Evolutionary conservation across 2,888 invertebrate species (phyloP).

Genomic region (Stenurella melanura): DNA sequence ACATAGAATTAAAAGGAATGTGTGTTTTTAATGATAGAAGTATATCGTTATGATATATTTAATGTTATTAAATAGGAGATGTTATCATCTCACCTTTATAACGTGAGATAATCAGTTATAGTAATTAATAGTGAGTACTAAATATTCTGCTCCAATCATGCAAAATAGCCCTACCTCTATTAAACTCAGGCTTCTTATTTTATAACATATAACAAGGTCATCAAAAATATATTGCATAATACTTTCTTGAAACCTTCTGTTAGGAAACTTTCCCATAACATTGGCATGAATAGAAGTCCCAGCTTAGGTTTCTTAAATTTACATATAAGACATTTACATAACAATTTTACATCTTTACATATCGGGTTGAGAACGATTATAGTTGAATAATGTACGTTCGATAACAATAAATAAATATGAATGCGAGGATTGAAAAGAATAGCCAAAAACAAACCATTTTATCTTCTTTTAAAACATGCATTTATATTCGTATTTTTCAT

Average conservation of each 20-base stretch:
- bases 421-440: too few species aligned
- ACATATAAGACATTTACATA: constrained; percentile 10
- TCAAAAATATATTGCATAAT: not conserved
- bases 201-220: constrained; percentile 7
- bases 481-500: too few species aligned
- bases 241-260: not conserved
- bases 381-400: not conserved
- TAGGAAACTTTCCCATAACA: constrained; percentile 5
- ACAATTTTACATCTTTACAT: constrained; percentile 5
- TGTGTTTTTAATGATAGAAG: not conserved
- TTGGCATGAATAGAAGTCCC: constrained; percentile 9
- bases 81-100: constrained; percentile 2
- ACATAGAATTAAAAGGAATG: too few species aligned
- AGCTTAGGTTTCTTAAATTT: constrained; percentile 10
- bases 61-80: not conserved
- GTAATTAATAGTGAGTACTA: constrained; percentile 2
- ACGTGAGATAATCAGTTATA: not conserved
- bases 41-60: not conserved
- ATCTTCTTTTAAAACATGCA: too few species aligned
- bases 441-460: too few species aligned
- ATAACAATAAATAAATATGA: not conserved
- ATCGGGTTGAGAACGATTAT: not conserved
- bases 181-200: constrained; percentile 7
- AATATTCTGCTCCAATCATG: not conserved
- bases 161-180: constrained; percentile 7